Base-by-base conservation (phyloP, 2,797 vertebrate genomes). In the Mus minutoides region DNA sequence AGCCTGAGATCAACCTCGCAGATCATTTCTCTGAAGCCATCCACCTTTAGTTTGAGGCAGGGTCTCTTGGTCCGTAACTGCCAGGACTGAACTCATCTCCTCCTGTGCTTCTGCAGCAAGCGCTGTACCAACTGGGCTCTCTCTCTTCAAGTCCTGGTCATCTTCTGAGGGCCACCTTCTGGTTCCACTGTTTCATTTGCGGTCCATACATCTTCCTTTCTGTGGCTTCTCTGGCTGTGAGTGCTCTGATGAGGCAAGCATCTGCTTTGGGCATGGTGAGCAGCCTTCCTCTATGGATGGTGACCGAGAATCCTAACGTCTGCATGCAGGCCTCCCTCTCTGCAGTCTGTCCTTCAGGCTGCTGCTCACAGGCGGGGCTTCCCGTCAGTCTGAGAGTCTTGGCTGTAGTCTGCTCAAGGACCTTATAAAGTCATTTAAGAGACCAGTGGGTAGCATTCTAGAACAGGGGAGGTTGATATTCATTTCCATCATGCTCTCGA, bases 221-320 rank as follows among this genome's bases (percentile, higher is more conserved):
- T 34, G 5, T 43, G 60, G 17, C 16, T 6, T 34, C 62, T 34
- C 9, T 22, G 12, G 31, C 60, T 4, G 0, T n/a, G 1, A 0
- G n/a, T 9, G 13, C 52, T 11, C 24, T 0, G 0, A 6, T 0
- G 0, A 7, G 19, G 43, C 31, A 7, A 14, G 43, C 31, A 0
- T 5, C n/a, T 26, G 31, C 37, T 46, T 4, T 13, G 62, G n/a
- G 49, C 37, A 13, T 0, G 0, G 16, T 6, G 4, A 46, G 58
- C 29, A n/a, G 13, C 1, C 17, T 3, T 1, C 10, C 17, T 19
- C 22, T 10, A 1, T 0, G 26, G 40, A 10, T 26, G 5, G 4
- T 1, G 11, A 8, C 29, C 1, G 0, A 19, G 46, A 2, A 0
- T 10, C 4, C 16, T 24, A 29, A 4, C 0, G 29, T 49, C 10